Evolutionary conservation across 2,113 vertebrate species (phyloP), one percentile per base, ranked within the genome.

Genomic region (Burhinus oedicnemus): DNA sequence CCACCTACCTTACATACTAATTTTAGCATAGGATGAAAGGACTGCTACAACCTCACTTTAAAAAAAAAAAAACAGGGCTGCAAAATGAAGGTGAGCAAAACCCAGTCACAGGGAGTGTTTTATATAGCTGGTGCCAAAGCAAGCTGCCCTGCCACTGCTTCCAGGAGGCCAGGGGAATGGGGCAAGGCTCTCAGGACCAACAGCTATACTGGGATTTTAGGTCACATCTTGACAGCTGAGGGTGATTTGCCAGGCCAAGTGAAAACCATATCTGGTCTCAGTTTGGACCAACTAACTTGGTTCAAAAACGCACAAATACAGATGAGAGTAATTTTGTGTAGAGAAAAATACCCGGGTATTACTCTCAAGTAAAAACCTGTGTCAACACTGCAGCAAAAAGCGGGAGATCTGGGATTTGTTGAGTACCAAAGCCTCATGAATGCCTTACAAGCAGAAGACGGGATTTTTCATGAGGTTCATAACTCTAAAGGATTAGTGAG

Each of bases 401-500:
- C 1, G 4, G 58, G 52, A 89, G 58, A 86, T 29, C 13, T 72
- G 26, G 11, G n/a, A 26, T 71, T 85, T 90, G 44, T 49, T n/a
- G 61, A 34, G 36, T 69, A 69, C 54, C 12, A 69, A 88, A 90
- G 64, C 68, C 58, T 87, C 71, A 69, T 15, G 1, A 93, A 96
- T 91, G 51, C 58, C 55, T 66, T 89, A 83, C 69, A 81, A 90
- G 32, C 30, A 83, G 40, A 77, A 65, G 27, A 61, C 1, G 1
- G 8, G 34, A 61, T 86, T 93, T 93, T 89, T 78, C 32, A 15
- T 51, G 72, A 87, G 23, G 12, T 90, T 91, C 44, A 21, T 89
- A 92, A 62, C 8, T 83, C 71, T 19, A 38, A 42, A 70, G 64
- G 32, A 93, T 89, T 91, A 94, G n/a, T 66, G 71, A 72, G 42